Evolutionary conservation across 1,140 invertebrate genomes (phyloP), one percentile per base, ranked within the genome.

Genomic region (Zelostemma sp.): DNA sequence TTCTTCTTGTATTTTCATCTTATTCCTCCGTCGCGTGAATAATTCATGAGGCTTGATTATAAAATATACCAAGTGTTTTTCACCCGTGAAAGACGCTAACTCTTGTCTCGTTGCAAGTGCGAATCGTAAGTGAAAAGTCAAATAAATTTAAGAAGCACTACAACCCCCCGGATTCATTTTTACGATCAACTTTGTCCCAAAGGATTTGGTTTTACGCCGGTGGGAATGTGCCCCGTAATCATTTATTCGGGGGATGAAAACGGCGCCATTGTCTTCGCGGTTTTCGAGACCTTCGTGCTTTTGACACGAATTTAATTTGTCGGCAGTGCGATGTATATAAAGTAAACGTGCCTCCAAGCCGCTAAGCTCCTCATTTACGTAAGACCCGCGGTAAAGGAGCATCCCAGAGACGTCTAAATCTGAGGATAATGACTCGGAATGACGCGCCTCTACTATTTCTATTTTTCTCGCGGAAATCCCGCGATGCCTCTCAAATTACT

Each of bases 341-440:
- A 70, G 64, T 65, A 62, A 65, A 55, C 61, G 51, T 43, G 43
- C 41, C 46, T 56, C 57, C 38, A 69, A 69, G 51, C 67, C 46
- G 56, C 59, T 69, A 64, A 64, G 56, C 67, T 40, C 18, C 67
- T 69, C 67, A 69, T 64, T 60, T 69, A 60, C 61, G 35, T 69
- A 69, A 69, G 60, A 61, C 51, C 59, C 51, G 12, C 4, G 38
- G 55, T 14, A 56, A 46, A 43, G 33, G 62, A 68, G 59, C 66
- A 45, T 62, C 49, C 38, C 43, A 35, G 45, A 51, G 46, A 51
- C 16, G 16, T 50, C 51, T 49, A 63, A 60, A 69, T 64, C 56
- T 69, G 40, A 28, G 49, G 33, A 50, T 68, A 62, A 68, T 41
- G 58, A 58, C 12, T 28, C 6, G 28, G 49, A 55, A 61, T 56